Percentiles rank a stretch among this genome's conserved stretches.
Conservation (phyloP, 2,888 invertebrate species). For the Aporophyla lueneburgensis region DNA sequence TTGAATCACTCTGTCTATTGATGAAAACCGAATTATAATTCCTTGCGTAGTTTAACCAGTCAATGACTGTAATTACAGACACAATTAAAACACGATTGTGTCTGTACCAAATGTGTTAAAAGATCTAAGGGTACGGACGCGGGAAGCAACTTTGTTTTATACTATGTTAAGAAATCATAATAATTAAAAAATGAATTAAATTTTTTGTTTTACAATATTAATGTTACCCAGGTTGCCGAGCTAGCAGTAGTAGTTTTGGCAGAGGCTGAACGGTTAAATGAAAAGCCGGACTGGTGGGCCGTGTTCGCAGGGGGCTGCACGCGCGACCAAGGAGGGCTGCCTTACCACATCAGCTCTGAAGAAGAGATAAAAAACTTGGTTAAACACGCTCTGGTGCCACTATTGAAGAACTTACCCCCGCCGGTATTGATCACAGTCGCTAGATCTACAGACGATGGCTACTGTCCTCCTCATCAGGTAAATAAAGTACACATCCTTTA, state of each 20-base stretch:
- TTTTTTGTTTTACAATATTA: neutral
- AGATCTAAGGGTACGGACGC: no score
- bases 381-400: conserved; percentile 88
- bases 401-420: conserved; percentile 91
- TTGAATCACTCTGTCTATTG: no score
- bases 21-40: no score
- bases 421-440: conserved; percentile 94
- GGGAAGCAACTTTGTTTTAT: no score
- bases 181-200: no score
- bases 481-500: neutral
- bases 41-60: no score
- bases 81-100: no score
- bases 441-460: conserved; percentile 96
- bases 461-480: conserved; percentile 95
- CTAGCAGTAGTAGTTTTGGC: conserved; percentile 87
- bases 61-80: no score
- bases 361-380: conserved; percentile 93
- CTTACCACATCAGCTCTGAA: conserved; percentile 94
- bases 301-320: conserved; percentile 97
- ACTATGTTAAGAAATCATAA: no score
- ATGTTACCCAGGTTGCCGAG: conserved; percentile 80
- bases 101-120: no score
- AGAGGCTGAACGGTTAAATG: conserved; percentile 90
- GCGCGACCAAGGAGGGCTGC: conserved; percentile 95
- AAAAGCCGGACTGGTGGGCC: conserved; percentile 94